phyloP scores from a whole-genome alignment of 2,113 vertebrate genomes.

The Cavia aperea region DNA sequence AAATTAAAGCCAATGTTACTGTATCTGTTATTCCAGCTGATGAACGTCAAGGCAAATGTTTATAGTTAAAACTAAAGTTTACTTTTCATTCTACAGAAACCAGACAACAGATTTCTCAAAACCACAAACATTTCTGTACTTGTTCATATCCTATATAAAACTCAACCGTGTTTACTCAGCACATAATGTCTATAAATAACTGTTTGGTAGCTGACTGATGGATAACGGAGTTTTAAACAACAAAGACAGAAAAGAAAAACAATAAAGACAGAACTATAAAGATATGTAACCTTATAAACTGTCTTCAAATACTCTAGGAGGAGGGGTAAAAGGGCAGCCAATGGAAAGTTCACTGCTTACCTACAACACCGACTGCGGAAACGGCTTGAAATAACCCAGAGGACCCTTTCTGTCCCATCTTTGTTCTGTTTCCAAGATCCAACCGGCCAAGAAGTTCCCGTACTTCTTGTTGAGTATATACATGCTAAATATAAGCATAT shows the following conservation, averaged over 20 bases:
- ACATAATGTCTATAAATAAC: background rate
- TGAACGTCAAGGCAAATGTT: background rate
- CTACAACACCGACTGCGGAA: slow-evolving; percentile 91
- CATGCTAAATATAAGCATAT: slow-evolving; percentile 81
- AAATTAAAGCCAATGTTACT: background rate
- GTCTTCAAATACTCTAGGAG: background rate
- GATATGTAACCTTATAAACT: background rate
- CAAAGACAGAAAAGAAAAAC: background rate
- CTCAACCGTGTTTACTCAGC: background rate
- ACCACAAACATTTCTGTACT: background rate
- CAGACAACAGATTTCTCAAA: background rate
- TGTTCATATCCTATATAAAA: background rate
- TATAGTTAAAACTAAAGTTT: background rate
- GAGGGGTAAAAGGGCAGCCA: background rate
- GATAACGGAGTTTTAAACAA: background rate
- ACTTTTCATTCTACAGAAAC: background rate
- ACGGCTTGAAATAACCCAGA: slow-evolving; percentile 91
- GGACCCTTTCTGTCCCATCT: slow-evolving; percentile 93
- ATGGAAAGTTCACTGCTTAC: slow-evolving; percentile 76
- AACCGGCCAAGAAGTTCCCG: slow-evolving; percentile 91
- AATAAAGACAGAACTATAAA: background rate
- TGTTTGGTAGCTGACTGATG: background rate
- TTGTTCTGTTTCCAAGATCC: slow-evolving; percentile 95
- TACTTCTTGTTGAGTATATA: slow-evolving; percentile 93
- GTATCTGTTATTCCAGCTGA: background rate